Conservation (phyloP, 2,113 vertebrate genomes). For the Chionomys nivalis region DNA sequence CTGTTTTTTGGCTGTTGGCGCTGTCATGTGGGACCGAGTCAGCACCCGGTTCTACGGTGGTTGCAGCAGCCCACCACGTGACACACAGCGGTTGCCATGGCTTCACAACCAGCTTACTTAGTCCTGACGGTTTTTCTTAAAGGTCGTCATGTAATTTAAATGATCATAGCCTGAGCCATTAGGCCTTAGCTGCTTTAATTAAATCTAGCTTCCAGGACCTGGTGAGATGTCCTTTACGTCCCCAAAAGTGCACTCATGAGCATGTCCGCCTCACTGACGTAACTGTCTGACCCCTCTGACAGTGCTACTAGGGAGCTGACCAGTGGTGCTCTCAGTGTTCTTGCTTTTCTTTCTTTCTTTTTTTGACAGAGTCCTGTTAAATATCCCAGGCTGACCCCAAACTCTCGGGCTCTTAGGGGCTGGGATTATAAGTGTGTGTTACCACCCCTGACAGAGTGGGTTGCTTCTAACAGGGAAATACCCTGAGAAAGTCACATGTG, state of each 20-base stretch:
- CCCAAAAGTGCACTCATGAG: not conserved
- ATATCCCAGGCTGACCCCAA: not conserved
- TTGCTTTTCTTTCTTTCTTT: not conserved
- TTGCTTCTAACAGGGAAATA: constrained; percentile 29
- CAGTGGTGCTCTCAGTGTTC: not conserved
- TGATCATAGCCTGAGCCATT: not conserved
- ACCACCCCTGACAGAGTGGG: not conserved
- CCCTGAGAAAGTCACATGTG: constrained; percentile 8
- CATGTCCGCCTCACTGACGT: not conserved
- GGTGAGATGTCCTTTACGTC: not conserved
- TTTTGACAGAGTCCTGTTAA: not conserved
- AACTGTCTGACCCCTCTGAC: not conserved
- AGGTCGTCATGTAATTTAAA: constrained; percentile 8
- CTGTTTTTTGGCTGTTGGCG: not conserved
- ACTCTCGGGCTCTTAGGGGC: not conserved
- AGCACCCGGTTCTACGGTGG: not conserved
- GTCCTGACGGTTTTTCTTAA: not conserved
- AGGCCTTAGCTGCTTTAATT: not conserved
- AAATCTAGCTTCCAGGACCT: not conserved
- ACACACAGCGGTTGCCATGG: not conserved
- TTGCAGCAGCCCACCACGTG: not conserved
- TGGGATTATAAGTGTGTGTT: not conserved
- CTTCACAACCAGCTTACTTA: not conserved
- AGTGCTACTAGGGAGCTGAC: not conserved
- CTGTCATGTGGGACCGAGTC: rapidly evolving